Conservation (phyloP, 2,888 invertebrate genomes). For the Phlogophora meticulosa region DNA sequence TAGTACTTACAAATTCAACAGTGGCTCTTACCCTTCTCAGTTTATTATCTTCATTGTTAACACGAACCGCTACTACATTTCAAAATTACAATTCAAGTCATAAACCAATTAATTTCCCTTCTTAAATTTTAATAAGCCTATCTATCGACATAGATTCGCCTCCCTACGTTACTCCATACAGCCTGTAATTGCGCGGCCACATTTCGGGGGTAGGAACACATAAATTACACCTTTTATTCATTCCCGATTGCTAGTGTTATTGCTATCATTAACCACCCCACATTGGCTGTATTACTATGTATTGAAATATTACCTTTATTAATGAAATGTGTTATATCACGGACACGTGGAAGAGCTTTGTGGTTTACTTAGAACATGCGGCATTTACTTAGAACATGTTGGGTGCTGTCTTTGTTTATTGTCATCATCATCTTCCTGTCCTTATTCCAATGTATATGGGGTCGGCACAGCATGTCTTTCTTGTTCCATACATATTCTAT, state of each 20-base stretch:
- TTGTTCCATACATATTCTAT: no score
- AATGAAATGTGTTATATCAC: slow-evolving; percentile 62
- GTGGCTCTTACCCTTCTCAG: background rate
- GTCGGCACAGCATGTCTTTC: no score
- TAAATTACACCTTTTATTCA: slow-evolving; percentile 89
- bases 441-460: no score
- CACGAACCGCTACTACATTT: slow-evolving; percentile 1
- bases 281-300: slow-evolving; percentile 61
- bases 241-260: slow-evolving; percentile 84
- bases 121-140: slow-evolving; percentile 37
- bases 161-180: slow-evolving; percentile 69
- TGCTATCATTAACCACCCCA: slow-evolving; percentile 84
- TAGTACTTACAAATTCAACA: background rate
- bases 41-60: slow-evolving; percentile 13
- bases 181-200: slow-evolving; percentile 85
- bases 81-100: slow-evolving; percentile 55
- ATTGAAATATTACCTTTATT: slow-evolving; percentile 75
- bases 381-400: slow-evolving; percentile 1
- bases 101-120: slow-evolving; percentile 38
- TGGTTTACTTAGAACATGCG: slow-evolving; percentile 7
- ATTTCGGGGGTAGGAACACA: slow-evolving; percentile 84
- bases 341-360: slow-evolving; percentile 30
- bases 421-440: background rate
- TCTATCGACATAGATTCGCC: slow-evolving; percentile 64
- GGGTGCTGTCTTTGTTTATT: slow-evolving; percentile 2